phyloP scores from a whole-genome alignment of 2,113 vertebrate genomes.

The Thomomys bottae region DNA sequence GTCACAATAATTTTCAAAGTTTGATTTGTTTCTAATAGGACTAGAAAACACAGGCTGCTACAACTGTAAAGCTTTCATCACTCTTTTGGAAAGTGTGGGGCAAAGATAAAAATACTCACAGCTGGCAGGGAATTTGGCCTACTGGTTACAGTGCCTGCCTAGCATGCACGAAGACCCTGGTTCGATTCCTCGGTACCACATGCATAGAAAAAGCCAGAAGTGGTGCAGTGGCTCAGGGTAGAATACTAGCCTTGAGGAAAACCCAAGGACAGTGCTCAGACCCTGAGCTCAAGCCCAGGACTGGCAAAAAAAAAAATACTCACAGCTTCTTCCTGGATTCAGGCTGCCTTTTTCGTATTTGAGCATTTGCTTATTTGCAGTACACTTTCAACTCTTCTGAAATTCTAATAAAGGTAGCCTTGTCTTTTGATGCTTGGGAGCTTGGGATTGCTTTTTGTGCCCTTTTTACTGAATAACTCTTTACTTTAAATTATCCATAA shows the following conservation, averaged over 20 bases:
- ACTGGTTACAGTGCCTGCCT: no score
- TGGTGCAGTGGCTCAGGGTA: no score
- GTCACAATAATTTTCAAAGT: background rate
- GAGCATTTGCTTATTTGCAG: background rate
- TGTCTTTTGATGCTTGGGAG: background rate
- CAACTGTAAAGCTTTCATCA: background rate
- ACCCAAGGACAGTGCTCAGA: no score
- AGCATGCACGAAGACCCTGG: no score
- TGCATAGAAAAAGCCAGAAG: no score
- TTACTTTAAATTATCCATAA: background rate
- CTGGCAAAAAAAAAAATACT: no score
- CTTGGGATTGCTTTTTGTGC: background rate
- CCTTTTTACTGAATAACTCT: background rate
- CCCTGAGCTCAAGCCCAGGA: no score
- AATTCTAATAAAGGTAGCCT: background rate
- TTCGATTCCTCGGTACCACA: no score
- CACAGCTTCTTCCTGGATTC: background rate
- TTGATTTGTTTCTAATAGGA: background rate
- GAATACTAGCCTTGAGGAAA: no score
- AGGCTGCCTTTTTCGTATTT: background rate
- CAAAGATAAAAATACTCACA: background rate
- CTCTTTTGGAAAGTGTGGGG: fast-evolving
- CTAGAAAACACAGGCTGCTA: background rate
- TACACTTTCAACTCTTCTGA: background rate
- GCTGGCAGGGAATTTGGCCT: no score